phyloP scores from a whole-genome alignment of 2,888 invertebrate genomes.

The Halocaridina rubra region DNA sequence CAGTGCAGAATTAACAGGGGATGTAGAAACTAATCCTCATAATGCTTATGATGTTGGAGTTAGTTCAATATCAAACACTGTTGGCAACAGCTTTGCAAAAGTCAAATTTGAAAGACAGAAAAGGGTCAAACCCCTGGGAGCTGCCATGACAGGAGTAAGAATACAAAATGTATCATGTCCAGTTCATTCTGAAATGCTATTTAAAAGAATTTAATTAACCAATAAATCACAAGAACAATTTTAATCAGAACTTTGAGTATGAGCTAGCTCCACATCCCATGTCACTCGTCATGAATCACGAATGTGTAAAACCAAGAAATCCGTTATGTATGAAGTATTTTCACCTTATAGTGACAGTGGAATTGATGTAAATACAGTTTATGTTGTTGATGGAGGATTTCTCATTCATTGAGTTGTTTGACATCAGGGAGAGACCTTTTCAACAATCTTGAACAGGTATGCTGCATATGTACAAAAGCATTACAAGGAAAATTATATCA shows the following conservation, averaged over 20 bases:
- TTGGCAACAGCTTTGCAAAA: background rate
- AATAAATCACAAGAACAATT: background rate
- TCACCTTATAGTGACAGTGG: background rate
- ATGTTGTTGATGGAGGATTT: background rate
- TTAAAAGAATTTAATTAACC: background rate
- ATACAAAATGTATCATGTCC: background rate
- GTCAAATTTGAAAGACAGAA: background rate
- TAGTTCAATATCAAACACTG: background rate
- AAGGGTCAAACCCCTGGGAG: background rate
- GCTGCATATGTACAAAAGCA: background rate
- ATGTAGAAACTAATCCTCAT: background rate
- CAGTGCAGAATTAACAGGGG: background rate
- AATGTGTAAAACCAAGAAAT: background rate
- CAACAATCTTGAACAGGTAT: background rate
- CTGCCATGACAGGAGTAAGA: background rate
- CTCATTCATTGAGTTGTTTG: background rate
- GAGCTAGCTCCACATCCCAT: background rate
- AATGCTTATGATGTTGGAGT: background rate
- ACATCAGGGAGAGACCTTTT: background rate
- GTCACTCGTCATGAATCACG: background rate
- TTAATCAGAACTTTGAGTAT: background rate
- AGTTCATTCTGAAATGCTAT: conserved; percentile 8
- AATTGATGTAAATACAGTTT: background rate
- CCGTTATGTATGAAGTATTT: background rate
- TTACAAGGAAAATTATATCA: background rate